Evolutionary conservation across 2,888 invertebrate species (phyloP).

Genomic region (Tachina grossa): DNA sequence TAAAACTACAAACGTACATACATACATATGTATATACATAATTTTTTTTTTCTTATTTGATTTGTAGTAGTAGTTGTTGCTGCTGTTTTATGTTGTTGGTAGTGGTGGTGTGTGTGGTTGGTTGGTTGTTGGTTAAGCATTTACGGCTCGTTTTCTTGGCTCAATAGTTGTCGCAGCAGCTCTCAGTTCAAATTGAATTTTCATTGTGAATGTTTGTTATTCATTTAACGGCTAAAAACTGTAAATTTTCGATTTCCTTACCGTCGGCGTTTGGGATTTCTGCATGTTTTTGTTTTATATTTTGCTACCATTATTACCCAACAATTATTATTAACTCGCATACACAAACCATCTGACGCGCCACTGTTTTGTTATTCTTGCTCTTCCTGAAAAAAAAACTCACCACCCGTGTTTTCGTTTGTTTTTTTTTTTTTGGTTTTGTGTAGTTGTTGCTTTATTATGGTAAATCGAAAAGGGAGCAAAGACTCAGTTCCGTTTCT

Average conservation of each 20-base stretch:
- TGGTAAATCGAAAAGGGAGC: slow-evolving; percentile 37
- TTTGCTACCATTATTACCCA: slow-evolving; percentile 54
- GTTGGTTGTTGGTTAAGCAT: slow-evolving; percentile 66
- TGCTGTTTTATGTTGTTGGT: slow-evolving; percentile 21
- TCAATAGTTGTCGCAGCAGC: slow-evolving; percentile 75
- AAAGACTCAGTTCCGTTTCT: slow-evolving; percentile 47
- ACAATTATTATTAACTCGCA: slow-evolving; percentile 52
- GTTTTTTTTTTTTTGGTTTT: not conserved
- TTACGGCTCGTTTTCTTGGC: slow-evolving; percentile 78
- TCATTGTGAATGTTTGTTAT: slow-evolving; percentile 77
- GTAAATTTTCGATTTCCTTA: slow-evolving; percentile 66
- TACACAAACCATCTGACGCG: slow-evolving; percentile 22
- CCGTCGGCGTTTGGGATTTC: slow-evolving; percentile 73
- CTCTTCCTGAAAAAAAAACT: slow-evolving; percentile 24
- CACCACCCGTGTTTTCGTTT: not conserved
- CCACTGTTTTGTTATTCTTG: slow-evolving; percentile 2
- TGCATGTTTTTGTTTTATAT: not conserved
- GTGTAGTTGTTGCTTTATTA: slow-evolving; percentile 5
- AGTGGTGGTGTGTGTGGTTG: slow-evolving; percentile 70
- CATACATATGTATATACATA: no score
- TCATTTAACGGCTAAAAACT: slow-evolving; percentile 68
- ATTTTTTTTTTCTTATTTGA: slow-evolving; percentile 22
- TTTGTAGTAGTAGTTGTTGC: slow-evolving; percentile 12
- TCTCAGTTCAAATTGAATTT: slow-evolving; percentile 82
- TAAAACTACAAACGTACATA: not conserved